Base-by-base conservation (phyloP, 2,797 vertebrate genomes). In the Rhinatrema bivittatum region DNA sequence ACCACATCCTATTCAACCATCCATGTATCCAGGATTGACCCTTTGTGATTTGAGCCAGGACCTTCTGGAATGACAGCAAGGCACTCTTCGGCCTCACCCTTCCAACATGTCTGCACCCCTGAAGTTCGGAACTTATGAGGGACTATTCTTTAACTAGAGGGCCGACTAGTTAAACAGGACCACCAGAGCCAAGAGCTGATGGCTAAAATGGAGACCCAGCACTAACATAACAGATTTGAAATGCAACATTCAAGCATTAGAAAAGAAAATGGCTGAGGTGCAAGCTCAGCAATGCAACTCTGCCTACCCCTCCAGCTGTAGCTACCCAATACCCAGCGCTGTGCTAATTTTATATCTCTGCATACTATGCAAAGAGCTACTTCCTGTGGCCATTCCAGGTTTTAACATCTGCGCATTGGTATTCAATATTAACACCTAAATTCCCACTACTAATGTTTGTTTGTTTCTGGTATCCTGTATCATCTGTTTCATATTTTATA, bases 331-430 rank as follows among this genome's bases (percentile, higher is more conserved):
- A 90, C 88, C 1, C 91, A 82, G 4, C 92, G 93, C 33, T 98
- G 93, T 32, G 90, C 92, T 55, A 96, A 92, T 68, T 98, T 77
- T 45, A 95, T 99, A 50, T 98, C 95, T 10, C 85, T 99, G 25
- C 96, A 98, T 78, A 98, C 90, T 9, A 97, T 99, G 96, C 93
- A 97, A 53, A 95, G 96, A 2, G 81, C 62, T 84, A 90, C 48
- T 86, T 98, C 13, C 85, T 86, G 4, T 99, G 96, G 96, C 95
- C 96, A 2, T 91, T 99, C 61, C 95, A 99, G 59, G 96, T n/a
- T n/a, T n/a, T n/a, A n/a, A n/a, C n/a, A n/a, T n/a, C n/a, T n/a
- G n/a, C n/a, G n/a, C n/a, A n/a, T n/a, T n/a, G n/a, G n/a, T n/a
- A n/a, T n/a, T n/a, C n/a, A n/a, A n/a, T n/a, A n/a, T n/a, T n/a